These are phyloP conservation scores for Ophion costatus DNA, from an alignment of 2,888 invertebrate species.

Conservation along the genomic window DNA sequence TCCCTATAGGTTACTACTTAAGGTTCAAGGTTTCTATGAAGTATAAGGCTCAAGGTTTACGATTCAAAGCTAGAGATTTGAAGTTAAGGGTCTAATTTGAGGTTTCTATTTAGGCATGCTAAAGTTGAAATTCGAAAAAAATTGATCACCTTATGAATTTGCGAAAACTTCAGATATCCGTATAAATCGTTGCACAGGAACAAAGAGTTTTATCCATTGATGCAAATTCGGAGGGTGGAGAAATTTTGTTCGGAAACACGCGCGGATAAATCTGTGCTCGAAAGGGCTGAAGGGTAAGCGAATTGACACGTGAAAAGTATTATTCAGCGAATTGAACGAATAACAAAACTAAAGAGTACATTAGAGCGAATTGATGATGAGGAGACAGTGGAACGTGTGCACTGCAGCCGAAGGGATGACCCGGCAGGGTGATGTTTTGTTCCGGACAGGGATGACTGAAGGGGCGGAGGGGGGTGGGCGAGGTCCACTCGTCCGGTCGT, in stretches of 20 bases:
- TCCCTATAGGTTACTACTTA: no score
- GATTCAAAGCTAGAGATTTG: background rate
- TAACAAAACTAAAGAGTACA: background rate
- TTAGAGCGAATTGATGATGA: background rate
- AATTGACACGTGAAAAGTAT: constrained; percentile 21
- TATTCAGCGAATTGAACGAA: constrained; percentile 4
- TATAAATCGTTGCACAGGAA: background rate
- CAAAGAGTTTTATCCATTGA: background rate
- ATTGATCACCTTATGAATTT: no score
- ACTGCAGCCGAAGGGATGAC: background rate
- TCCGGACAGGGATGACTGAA: background rate
- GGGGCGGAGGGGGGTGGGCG: background rate
- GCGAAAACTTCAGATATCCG: background rate
- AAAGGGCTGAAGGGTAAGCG: constrained; percentile 1
- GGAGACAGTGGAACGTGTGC: background rate
- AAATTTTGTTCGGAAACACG: constrained; percentile 10
- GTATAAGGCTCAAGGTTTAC: no score
- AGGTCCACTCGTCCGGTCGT: constrained; percentile 48
- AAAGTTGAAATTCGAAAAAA: no score
- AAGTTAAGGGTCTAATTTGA: background rate
- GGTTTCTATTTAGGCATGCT: background rate
- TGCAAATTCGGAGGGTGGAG: background rate
- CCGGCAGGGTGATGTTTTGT: background rate
- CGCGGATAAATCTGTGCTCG: constrained; percentile 9
- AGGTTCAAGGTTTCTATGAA: no score